Evolutionary conservation across 2,888 invertebrate genomes (phyloP).

Genomic region (Platycheirus albimanus): DNA sequence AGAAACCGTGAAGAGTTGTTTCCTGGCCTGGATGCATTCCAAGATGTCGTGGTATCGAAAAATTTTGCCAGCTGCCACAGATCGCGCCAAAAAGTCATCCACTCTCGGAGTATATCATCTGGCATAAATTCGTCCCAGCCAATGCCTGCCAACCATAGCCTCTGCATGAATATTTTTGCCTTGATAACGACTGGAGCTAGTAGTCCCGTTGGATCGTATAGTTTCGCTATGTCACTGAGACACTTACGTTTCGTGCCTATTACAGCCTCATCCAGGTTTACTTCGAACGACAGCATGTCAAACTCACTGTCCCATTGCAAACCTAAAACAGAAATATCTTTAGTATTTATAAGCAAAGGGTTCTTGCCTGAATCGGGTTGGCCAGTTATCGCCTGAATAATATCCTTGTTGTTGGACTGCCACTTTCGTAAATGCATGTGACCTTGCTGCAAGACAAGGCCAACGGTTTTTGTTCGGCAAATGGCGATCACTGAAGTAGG

Average conservation of each 20-base stretch:
- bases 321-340: conserved; percentile 10
- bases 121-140: conserved; percentile 11
- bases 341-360: conserved; percentile 21
- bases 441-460: too few species aligned
- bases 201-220: conserved; percentile 35
- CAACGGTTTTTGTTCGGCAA: too few species aligned
- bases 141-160: conserved; percentile 40
- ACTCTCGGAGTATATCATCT: too few species aligned
- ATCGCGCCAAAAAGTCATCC: neutral
- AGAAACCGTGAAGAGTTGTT: conserved; percentile 37
- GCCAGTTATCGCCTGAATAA: conserved; percentile 4
- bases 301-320: conserved; percentile 38
- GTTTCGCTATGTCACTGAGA: conserved; percentile 39
- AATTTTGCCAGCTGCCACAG: conserved; percentile 13
- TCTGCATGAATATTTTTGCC: conserved; percentile 38
- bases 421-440: neutral
- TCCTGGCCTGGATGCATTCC: conserved; percentile 16
- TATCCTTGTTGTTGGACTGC: neutral
- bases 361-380: conserved; percentile 6
- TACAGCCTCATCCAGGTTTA: conserved; percentile 13
- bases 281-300: conserved; percentile 26
- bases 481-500: too few species aligned
- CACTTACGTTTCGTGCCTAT: conserved; percentile 30
- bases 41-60: conserved; percentile 40
- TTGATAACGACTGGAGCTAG: conserved; percentile 37